These are phyloP conservation scores for Schizopygopsis pylzovi DNA, from an alignment of 2,797 vertebrate genomes.

Conservation along the genomic window DNA sequence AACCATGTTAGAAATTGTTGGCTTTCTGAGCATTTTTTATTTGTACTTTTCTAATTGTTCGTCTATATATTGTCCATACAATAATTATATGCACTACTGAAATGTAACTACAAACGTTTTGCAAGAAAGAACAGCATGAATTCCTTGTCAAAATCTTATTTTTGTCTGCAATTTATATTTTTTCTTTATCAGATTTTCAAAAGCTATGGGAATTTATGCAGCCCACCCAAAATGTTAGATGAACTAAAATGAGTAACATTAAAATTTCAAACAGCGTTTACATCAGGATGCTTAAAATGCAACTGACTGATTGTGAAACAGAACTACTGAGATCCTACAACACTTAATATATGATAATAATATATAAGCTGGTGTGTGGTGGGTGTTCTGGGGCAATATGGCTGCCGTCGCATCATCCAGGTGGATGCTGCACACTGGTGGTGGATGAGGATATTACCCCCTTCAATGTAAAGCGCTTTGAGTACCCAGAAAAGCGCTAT, in stretches of 20 bases:
- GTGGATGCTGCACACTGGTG: too few species aligned
- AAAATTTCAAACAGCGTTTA: background rate
- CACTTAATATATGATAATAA: background rate
- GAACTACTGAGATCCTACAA: background rate
- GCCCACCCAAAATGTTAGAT: background rate
- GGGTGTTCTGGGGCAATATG: too few species aligned
- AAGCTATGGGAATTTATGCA: background rate
- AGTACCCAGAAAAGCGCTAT: too few species aligned
- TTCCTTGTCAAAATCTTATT: background rate
- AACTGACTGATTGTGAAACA: conserved; percentile 7
- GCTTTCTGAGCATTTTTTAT: too few species aligned
- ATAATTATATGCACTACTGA: too few species aligned
- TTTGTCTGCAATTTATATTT: background rate
- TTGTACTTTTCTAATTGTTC: too few species aligned
- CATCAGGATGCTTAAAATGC: conserved; percentile 8
- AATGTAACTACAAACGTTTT: background rate
- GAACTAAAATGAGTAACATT: background rate
- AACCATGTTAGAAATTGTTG: too few species aligned
- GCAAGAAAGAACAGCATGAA: background rate
- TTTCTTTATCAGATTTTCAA: background rate
- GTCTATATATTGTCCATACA: too few species aligned
- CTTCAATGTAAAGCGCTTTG: too few species aligned
- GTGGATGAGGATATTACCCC: too few species aligned
- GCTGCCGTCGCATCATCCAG: too few species aligned
- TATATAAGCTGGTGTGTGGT: too few species aligned